phyloP scores from a whole-genome alignment of 2,113 vertebrate species.

The Rhabdomys dilectus region DNA sequence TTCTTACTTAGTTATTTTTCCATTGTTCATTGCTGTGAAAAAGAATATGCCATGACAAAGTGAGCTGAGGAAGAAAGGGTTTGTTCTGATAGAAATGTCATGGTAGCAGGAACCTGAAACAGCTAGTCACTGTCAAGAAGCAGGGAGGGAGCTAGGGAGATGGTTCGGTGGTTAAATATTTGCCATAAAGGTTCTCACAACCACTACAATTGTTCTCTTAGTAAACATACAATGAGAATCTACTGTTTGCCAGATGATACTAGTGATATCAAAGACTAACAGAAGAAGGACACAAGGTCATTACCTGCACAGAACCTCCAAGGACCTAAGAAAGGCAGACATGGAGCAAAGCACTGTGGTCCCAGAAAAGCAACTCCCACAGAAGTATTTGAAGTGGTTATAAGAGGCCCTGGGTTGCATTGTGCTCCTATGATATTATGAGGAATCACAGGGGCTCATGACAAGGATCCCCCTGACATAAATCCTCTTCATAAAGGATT shows the following conservation, averaged over 20 bases:
- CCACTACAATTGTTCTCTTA: neutral
- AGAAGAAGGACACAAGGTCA: neutral
- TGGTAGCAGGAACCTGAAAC: neutral
- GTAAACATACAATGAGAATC: neutral
- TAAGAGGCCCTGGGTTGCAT: neutral
- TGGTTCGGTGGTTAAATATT: neutral
- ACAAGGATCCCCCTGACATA: neutral
- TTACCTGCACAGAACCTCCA: neutral
- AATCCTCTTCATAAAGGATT: neutral
- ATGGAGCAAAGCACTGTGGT: neutral
- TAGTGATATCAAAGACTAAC: neutral
- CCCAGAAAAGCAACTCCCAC: neutral
- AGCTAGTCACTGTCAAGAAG: neutral
- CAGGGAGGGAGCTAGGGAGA: neutral
- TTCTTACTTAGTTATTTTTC: too few species aligned
- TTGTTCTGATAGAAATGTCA: neutral
- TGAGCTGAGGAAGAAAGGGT: neutral
- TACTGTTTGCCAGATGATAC: neutral
- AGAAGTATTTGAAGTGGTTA: too few species aligned
- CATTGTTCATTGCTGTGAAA: neutral
- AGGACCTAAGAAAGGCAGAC: neutral
- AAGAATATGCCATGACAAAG: neutral
- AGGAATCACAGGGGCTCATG: neutral
- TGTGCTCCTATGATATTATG: neutral
- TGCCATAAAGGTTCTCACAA: neutral